Conservation (phyloP, 2,797 vertebrate species). For the Coracias cyanogaster region DNA sequence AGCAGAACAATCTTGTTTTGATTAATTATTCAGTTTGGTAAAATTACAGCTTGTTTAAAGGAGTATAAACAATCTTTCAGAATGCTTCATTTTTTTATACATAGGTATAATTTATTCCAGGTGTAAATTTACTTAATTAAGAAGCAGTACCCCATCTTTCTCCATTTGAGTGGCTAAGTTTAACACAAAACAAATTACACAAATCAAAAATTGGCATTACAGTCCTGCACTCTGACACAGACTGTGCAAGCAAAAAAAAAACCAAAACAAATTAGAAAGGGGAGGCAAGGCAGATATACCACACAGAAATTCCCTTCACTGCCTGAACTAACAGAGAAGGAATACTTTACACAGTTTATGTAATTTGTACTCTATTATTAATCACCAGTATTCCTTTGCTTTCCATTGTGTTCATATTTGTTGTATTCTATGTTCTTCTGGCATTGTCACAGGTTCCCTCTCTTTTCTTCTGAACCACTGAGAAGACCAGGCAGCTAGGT, state of each 20-base stretch:
- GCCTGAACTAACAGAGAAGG: neutral
- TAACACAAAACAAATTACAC: conserved; percentile 6
- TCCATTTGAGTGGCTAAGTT: conserved; percentile 2
- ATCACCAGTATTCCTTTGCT: neutral
- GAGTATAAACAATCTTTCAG: conserved; percentile 42
- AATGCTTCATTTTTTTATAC: conserved; percentile 36
- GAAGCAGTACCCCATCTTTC: conserved; percentile 7
- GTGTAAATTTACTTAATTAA: conserved; percentile 49
- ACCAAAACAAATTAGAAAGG: rapidly evolving
- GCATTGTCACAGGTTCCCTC: neutral
- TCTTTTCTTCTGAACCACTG: neutral
- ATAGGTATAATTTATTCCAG: conserved; percentile 34
- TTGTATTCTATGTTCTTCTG: neutral
- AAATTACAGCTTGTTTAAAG: conserved; percentile 45
- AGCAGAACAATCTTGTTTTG: conserved; percentile 33
- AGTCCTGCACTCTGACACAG: neutral
- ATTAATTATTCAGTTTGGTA: conserved; percentile 55
- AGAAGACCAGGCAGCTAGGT: neutral
- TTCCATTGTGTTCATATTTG: neutral
- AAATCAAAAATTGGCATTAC: neutral
- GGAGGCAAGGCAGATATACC: neutral
- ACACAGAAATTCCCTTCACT: neutral
- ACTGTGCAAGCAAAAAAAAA: neutral
- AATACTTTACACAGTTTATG: neutral
- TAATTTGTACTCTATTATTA: neutral